Conservation (phyloP, 1,140 invertebrate species). For the Panulirus ornatus region DNA sequence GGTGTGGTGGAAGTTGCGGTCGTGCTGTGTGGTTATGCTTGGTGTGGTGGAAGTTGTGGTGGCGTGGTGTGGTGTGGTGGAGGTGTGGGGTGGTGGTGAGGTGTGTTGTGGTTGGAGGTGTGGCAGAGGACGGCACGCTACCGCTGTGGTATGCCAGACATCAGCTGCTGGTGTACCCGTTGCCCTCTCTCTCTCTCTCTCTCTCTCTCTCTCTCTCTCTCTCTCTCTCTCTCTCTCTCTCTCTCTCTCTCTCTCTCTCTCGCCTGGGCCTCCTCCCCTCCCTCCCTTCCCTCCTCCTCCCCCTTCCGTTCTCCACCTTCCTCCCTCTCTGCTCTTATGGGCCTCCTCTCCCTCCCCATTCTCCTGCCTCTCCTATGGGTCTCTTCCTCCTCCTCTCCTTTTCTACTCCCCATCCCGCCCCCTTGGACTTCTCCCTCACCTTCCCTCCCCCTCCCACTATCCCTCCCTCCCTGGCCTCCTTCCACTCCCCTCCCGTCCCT, state of each 20-base stretch:
- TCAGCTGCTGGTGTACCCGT: too few relatives aligned
- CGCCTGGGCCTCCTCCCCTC: background rate
- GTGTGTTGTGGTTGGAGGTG: too few relatives aligned
- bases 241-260: background rate
- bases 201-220: background rate
- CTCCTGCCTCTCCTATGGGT: background rate
- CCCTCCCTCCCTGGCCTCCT: background rate
- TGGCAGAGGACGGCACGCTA: too few relatives aligned
- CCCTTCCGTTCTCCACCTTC: background rate
- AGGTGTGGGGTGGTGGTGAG: too few relatives aligned
- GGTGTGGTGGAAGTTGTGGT: too few relatives aligned
- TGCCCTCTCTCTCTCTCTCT: too few relatives aligned
- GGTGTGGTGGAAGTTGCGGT: too few relatives aligned
- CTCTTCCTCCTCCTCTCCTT: conserved; percentile 7
- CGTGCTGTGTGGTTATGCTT: too few relatives aligned
- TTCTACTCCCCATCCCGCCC: too few relatives aligned
- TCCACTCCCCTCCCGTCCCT: background rate
- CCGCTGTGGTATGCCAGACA: too few relatives aligned
- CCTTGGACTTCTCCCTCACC: background rate
- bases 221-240: background rate
- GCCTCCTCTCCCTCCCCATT: too few relatives aligned
- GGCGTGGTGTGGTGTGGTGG: too few relatives aligned
- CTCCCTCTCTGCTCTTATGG: background rate
- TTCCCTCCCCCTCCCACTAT: background rate
- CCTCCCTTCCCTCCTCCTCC: background rate